Evolutionary conservation across 2,888 invertebrate genomes (phyloP).

Genomic region (Sphaerophoria rueppellii): DNA sequence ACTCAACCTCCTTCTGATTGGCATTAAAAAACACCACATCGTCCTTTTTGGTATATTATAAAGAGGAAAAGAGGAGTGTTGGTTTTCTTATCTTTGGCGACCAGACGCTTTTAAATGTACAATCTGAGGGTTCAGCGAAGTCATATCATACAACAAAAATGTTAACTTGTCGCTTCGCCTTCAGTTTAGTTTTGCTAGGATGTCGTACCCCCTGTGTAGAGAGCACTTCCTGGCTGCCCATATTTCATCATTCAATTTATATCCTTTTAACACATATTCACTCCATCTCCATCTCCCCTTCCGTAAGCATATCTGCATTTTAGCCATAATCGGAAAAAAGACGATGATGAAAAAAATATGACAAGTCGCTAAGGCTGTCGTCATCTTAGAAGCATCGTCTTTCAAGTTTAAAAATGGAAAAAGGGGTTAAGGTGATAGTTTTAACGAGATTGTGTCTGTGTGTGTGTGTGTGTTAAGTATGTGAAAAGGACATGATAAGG

Average conservation of each 20-base stretch:
- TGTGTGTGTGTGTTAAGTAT: conserved; percentile 30
- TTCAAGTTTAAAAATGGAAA: conserved; percentile 48
- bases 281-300: not conserved
- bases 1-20: not conserved
- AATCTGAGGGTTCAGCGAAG: conserved; percentile 65
- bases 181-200: conserved; percentile 3
- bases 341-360: conserved; percentile 18
- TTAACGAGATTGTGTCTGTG: not conserved
- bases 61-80: conserved; percentile 12
- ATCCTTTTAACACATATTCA: conserved; percentile 67
- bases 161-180: conserved; percentile 66
- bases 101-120: conserved; percentile 81
- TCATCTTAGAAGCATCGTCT: conserved; percentile 59
- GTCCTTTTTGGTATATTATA: conserved; percentile 10
- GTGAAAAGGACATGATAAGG: conserved; percentile 66
- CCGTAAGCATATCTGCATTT: conserved; percentile 64
- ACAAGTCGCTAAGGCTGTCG: conserved; percentile 27
- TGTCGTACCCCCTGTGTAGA: not conserved
- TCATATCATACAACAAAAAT: conserved; percentile 69
- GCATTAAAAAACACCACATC: not conserved
- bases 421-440: conserved; percentile 45
- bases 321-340: conserved; percentile 37
- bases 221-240: conserved; percentile 18
- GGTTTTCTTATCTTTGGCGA: conserved; percentile 81
- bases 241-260: conserved; percentile 71